Evolutionary conservation across 2,113 vertebrate species (phyloP).

Genomic region (Cervus canadensis): DNA sequence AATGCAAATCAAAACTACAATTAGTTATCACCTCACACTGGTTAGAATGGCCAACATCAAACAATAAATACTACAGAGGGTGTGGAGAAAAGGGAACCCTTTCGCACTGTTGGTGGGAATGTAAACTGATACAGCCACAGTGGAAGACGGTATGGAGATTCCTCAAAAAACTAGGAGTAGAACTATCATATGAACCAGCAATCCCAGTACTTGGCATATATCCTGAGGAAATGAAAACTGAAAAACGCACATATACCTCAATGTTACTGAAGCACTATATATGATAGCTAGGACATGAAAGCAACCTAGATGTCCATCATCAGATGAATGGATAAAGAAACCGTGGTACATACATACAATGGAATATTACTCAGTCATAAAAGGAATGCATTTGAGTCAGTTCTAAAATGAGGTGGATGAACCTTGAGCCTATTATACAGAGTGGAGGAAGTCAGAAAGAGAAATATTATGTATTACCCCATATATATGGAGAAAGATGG

Average conservation of each 20-base stretch:
- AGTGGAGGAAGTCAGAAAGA: not conserved
- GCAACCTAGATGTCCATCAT: not conserved
- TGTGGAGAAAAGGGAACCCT: not conserved
- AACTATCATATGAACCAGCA: not conserved
- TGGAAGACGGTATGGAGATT: not conserved
- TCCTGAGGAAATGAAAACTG: not conserved
- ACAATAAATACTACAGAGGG: not conserved
- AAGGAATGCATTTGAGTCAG: not conserved
- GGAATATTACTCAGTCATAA: not conserved
- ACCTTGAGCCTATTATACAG: not conserved
- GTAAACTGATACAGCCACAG: not conserved
- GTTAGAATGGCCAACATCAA: not conserved
- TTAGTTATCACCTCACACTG: not conserved
- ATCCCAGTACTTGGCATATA: not conserved
- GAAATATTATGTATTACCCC: not conserved
- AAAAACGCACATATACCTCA: not conserved
- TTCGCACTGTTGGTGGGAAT: not conserved
- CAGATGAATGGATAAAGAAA: not conserved
- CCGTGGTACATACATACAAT: not conserved
- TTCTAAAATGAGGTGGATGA: not conserved
- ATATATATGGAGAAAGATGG: not conserved
- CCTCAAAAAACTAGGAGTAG: not conserved
- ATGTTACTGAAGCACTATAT: not conserved
- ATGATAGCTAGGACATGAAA: not conserved
- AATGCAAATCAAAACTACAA: not conserved